Percentiles rank a stretch among this genome's conserved stretches.
Conservation (phyloP, 2,113 vertebrate species). For the Triplophysa siluroides region DNA sequence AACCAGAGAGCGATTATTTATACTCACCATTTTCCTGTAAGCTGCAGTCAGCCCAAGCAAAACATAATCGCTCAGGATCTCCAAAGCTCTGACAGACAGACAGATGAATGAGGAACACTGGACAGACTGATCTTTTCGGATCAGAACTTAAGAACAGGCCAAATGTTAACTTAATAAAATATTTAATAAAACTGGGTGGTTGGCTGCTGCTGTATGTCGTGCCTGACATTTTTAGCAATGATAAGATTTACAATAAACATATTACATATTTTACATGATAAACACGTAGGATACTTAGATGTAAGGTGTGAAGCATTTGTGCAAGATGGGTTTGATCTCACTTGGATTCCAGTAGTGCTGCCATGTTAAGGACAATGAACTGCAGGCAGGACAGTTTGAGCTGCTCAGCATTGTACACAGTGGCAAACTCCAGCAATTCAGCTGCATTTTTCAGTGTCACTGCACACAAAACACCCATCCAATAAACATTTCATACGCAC, state of each 20-base stretch:
- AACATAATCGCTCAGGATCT: constrained; percentile 90
- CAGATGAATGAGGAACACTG: constrained; percentile 1
- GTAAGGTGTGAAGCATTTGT: background rate
- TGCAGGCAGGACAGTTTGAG: constrained; percentile 93
- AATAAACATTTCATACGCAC: too few relatives aligned
- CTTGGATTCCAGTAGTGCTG: constrained; percentile 91
- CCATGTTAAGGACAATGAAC: constrained; percentile 93
- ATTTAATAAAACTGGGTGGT: too few relatives aligned
- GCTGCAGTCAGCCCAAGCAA: constrained; percentile 86
- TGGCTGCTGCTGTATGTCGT: too few relatives aligned
- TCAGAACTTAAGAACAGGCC: background rate
- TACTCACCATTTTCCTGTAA: constrained; percentile 89
- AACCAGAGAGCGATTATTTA: background rate
- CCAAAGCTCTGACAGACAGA: constrained; percentile 80
- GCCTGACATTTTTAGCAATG: too few relatives aligned
- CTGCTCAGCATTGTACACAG: constrained; percentile 90
- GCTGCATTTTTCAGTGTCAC: constrained; percentile 93
- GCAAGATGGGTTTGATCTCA: constrained; percentile 60
- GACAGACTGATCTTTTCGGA: background rate
- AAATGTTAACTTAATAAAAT: too few relatives aligned
- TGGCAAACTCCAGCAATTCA: constrained; percentile 89
- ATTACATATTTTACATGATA: too few relatives aligned
- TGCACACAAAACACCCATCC: constrained; percentile 57
- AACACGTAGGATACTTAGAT: background rate
- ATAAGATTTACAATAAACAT: too few relatives aligned